Evolutionary conservation across 2,797 vertebrate species (phyloP), one percentile per base, ranked within the genome.

Genomic region (Sebastes kiyomatsui): DNA sequence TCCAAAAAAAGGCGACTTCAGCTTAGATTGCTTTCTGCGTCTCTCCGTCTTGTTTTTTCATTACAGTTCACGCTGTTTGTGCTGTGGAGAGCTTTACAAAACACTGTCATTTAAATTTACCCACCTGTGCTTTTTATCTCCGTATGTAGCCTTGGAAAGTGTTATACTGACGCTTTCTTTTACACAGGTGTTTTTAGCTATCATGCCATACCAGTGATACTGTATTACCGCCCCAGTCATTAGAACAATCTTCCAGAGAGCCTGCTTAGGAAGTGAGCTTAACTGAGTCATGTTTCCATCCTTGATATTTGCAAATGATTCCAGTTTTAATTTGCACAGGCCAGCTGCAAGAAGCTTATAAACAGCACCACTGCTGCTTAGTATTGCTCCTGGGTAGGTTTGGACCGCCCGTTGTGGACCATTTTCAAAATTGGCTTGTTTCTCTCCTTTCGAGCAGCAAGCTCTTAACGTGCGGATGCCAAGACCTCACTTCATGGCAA

Each of bases 81-180:
- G 8, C 28, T 28, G 30, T 7, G 33, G 10, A 65, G 20, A 59
- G 25, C 20, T 76, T 68, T n/a, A 58, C 22, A 67, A 85, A 69
- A 75, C 13, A 28, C 33, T 13, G 42, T 28, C 9, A 38, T 69
- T 69, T 52, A 59, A 68, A 80, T 64, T 20, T 28, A 78, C 22
- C 52, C 32, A 80, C 62, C 54, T 59, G 68, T 52, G 74, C 65
- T 79, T 79, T 67, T 71, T 22, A 67, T 86, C 54, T 75, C 35
- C 14, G 4, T 35, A 62, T 66, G 30, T 9, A 75, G 28, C 71
- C 32, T 25, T 52, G 10, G 69, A 22, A 60, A 38, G 54, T 10
- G 23, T n/a, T 33, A 33, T 23, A 58, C 20, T 71, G 38, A 3
- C 4, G 55, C 13, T 55, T n/a, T 20, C 28, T 25, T 16, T 46